A percentile compares a stretch with the other conserved stretches of the same genome.
These are phyloP conservation scores for Gambelia wislizenii DNA, from an alignment of 2,797 vertebrate genomes.

Conservation along the genomic window DNA sequence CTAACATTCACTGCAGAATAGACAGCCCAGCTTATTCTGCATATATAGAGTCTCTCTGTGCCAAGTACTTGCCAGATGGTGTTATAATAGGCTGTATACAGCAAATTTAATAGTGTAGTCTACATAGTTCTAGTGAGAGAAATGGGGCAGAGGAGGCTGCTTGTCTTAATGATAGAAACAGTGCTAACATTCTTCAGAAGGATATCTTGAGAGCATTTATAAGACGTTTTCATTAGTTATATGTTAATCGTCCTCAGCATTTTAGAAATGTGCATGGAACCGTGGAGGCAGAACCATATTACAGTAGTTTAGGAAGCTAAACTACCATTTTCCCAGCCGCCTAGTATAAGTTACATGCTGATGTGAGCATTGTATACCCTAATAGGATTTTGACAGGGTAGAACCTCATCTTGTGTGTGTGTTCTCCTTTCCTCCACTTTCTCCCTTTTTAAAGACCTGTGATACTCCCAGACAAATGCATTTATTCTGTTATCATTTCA, in stretches of 20 bases:
- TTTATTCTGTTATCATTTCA: neutral
- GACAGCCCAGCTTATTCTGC: slow-evolving; percentile 10
- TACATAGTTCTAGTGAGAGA: neutral
- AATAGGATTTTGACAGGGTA: neutral
- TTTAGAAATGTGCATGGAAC: neutral
- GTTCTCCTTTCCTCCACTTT: neutral
- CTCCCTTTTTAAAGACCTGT: neutral
- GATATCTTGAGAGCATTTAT: neutral
- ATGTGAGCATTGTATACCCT: neutral
- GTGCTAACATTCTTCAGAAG: slow-evolving; percentile 13
- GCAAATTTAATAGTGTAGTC: neutral
- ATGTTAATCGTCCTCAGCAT: neutral
- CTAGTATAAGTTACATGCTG: neutral
- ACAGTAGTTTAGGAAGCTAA: neutral
- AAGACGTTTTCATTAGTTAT: slow-evolving; percentile 3
- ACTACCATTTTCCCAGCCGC: neutral
- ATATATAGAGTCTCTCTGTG: neutral
- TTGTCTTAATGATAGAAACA: neutral
- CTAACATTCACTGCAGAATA: neutral
- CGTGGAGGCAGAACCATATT: neutral
- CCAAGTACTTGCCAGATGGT: neutral
- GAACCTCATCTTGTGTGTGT: neutral
- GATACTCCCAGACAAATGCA: neutral
- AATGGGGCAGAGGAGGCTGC: rapidly evolving
- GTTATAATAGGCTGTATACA: neutral